A percentile compares a stretch with the other conserved stretches of the same genome.
These are phyloP conservation scores for Ciconia nigra DNA, from an alignment of 2,797 vertebrate species.

Conservation along the genomic window DNA sequence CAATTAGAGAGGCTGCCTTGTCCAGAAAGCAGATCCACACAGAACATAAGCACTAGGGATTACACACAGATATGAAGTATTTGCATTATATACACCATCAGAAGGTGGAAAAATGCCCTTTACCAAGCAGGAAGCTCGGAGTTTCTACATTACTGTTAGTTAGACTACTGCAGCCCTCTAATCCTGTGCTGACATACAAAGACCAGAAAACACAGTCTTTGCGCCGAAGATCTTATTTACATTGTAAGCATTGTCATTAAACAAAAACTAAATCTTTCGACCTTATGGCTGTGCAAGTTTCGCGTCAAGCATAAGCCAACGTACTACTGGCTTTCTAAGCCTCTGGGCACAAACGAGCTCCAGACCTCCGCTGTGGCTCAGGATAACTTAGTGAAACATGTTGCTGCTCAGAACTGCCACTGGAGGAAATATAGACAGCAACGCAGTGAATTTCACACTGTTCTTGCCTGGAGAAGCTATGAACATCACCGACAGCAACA, in stretches of 20 bases:
- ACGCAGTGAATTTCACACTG: neutral
- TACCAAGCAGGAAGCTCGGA: neutral
- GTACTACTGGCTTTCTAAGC: neutral
- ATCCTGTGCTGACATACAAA: neutral
- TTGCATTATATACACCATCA: neutral
- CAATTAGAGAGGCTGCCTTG: neutral
- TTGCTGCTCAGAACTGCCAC: neutral
- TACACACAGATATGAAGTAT: neutral
- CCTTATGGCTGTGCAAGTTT: neutral
- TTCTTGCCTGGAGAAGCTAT: neutral
- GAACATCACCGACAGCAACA: neutral
- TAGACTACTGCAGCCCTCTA: neutral
- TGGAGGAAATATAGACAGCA: neutral
- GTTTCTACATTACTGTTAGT: neutral
- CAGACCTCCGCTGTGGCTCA: neutral
- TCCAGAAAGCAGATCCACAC: neutral
- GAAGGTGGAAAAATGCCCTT: neutral
- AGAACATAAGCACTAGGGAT: rapidly evolving
- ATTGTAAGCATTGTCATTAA: neutral
- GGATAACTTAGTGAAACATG: neutral
- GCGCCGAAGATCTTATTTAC: neutral
- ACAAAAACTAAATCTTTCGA: neutral
- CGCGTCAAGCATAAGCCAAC: neutral
- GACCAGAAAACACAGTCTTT: neutral
- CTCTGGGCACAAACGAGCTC: neutral